Evolutionary conservation across 2,888 invertebrate species (phyloP), one percentile per base, ranked within the genome.

Genomic region (Temnothorax ravouxi): DNA sequence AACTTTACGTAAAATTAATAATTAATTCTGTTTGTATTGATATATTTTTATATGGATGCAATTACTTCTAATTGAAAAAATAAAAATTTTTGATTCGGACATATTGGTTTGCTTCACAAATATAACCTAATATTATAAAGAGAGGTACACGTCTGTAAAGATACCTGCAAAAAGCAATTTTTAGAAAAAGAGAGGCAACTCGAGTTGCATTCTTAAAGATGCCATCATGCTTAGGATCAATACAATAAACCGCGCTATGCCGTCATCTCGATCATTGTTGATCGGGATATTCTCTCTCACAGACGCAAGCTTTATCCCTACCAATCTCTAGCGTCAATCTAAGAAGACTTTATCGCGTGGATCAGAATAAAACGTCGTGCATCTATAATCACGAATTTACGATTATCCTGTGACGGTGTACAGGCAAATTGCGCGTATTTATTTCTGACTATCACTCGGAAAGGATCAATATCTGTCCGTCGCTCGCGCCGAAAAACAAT

Each of bases 401-500:
- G 29, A 71, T 47, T 72, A 47, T 72, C 56, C 13, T 13, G 29
- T 34, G 44, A n/a, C 56, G 21, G 18, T 13, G 13, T 21, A 79
- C 6, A 8, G 6, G 52, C 47, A 44, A 79, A 56, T 69, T n/a
- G 69, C 41, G 15, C 29, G 38, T 38, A 44, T 79, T 79, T 72
- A 80, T 80, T 74, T 59, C 47, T 56, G 29, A n/a, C 29, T 54
- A 38, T 64, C 44, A 41, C 44, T 9, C 71, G 47, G 34, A 13
- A 38, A 61, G 66, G 21, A 85, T 74, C 61, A 21, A 44, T 47
- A 62, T 21, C 47, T 25, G 25, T 29, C 44, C 47, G 56, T 9
- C 29, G 56, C 38, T 44, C 47, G 29, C 18, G 8, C n/a, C 64
- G 5, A 79, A 76, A 66, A 81, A 66, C 72, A 84, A 87, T 81